phyloP scores from a whole-genome alignment of 1,140 invertebrate species.

The Melitaea cinxia region DNA sequence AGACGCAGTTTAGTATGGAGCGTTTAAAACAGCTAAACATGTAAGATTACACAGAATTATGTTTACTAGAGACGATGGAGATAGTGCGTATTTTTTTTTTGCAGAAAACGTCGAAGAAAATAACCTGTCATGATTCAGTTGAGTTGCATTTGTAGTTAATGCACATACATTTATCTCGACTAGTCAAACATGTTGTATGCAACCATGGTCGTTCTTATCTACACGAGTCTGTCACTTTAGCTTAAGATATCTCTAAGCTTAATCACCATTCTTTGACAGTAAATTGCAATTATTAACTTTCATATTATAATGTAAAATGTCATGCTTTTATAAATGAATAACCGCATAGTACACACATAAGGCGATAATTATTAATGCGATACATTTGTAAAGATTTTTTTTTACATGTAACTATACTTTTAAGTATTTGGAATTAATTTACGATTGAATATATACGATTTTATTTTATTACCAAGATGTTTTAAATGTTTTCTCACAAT shows the following conservation, averaged over 20 bases:
- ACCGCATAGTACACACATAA: too few species aligned
- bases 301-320: background rate
- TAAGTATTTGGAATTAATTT: too few species aligned
- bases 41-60: too few species aligned
- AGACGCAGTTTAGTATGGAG: too few species aligned
- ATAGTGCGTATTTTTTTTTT: background rate
- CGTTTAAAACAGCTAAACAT: too few species aligned
- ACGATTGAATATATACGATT: too few species aligned
- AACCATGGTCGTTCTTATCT: conserved; percentile 26
- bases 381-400: too few species aligned
- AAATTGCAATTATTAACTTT: background rate
- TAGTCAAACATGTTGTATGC: conserved; percentile 27
- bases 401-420: too few species aligned
- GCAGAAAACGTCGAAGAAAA: background rate
- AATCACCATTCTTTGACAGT: background rate
- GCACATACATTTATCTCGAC: conserved; percentile 20
- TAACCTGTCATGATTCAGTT: conserved; percentile 3
- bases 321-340: too few species aligned
- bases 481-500: too few species aligned
- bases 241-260: conserved; percentile 16
- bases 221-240: conserved; percentile 3
- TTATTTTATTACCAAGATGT: too few species aligned
- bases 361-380: too few species aligned
- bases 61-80: background rate
- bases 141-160: conserved; percentile 3